Conservation (phyloP, 2,888 invertebrate species). For the Bhutanitis thaidina region DNA sequence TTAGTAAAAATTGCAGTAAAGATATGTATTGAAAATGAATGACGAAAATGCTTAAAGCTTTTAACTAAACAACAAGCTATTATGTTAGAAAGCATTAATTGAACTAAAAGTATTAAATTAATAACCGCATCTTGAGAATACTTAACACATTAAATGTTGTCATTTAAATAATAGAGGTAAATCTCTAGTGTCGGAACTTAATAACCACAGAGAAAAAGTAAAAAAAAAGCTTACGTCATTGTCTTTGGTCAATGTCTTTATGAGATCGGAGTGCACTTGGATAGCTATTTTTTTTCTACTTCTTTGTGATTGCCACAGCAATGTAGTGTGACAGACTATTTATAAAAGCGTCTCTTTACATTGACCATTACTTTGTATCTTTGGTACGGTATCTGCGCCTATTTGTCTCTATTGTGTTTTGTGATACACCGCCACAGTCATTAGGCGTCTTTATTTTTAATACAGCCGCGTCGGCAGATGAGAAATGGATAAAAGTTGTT, state of each 20-base stretch:
- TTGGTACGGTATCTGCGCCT: conserved; percentile 19
- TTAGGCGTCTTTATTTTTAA: conserved; percentile 21
- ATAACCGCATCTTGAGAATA: conserved; percentile 6
- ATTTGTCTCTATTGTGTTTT: conserved; percentile 22
- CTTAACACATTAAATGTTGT: conserved; percentile 11
- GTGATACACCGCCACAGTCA: conserved; percentile 21
- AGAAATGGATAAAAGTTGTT: conserved; percentile 7
- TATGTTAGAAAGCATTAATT: not conserved
- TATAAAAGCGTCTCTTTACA: conserved; percentile 20
- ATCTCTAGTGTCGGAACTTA: conserved; percentile 2
- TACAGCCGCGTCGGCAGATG: conserved; percentile 5
- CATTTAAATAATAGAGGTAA: conserved; percentile 5
- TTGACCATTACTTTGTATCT: conserved; percentile 21
- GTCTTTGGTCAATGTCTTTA: conserved; percentile 15
- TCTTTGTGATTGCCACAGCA: conserved; percentile 13
- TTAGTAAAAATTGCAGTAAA: not conserved
- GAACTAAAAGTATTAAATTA: conserved; percentile 6
- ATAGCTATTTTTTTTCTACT: conserved; percentile 6
- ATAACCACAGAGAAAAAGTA: conserved; percentile 13
- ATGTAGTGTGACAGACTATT: conserved; percentile 19
- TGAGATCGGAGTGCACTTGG: conserved; percentile 8
- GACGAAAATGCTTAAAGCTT: not conserved
- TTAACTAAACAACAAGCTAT: not conserved
- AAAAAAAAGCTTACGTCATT: conserved; percentile 17
- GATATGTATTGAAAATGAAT: not conserved